Conservation (phyloP, 2,888 invertebrate species). For the Pyrgus malvae region DNA sequence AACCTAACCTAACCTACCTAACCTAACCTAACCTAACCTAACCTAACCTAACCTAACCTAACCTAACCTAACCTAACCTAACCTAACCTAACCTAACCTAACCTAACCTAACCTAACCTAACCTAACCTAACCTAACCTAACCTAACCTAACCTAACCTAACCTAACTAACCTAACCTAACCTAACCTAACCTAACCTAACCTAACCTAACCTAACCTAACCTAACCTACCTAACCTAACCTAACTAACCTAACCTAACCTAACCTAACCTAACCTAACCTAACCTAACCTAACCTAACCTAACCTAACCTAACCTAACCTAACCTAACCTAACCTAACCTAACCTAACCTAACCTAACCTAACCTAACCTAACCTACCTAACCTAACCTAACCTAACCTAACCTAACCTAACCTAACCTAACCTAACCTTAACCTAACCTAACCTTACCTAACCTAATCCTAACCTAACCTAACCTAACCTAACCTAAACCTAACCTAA, state of each 20-base stretch:
- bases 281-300: conserved; percentile 31
- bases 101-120: conserved; percentile 42
- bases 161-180: conserved; percentile 41
- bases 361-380: no score
- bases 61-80: conserved; percentile 43
- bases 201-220: conserved; percentile 40
- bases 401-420: conserved; percentile 5
- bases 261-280: conserved; percentile 39
- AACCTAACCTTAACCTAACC: no score
- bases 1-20: no score
- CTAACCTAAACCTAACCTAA: no score
- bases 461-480: conserved; percentile 5
- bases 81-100: conserved; percentile 44
- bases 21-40: conserved; percentile 41
- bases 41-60: conserved; percentile 40
- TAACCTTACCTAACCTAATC: no score
- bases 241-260: conserved; percentile 39
- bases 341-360: conserved; percentile 1
- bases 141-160: conserved; percentile 41
- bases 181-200: conserved; percentile 40
- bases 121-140: conserved; percentile 41
- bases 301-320: conserved; percentile 2
- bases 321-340: conserved; percentile 2
- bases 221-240: no score
- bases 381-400: conserved; percentile 5